Evolutionary conservation across 2,797 vertebrate species (phyloP), one percentile per base, ranked within the genome.

Genomic region (Oophaga sylvatica): DNA sequence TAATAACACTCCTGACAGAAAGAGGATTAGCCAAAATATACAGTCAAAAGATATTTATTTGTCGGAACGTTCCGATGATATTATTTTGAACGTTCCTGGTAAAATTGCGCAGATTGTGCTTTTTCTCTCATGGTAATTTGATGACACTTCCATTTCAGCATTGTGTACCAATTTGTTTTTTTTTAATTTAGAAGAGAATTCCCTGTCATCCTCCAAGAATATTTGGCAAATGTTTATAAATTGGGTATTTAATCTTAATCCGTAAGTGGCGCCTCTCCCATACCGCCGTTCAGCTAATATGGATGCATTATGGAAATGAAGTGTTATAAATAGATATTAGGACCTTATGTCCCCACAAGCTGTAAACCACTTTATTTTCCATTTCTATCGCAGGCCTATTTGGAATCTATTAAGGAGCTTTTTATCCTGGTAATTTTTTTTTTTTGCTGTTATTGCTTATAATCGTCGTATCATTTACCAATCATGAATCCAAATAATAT

Each of bases 191-290:
- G 90, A 85, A 92, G 90, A 90, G 90, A 92, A 91, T 91, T 90
- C 86, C 90, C 89, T n/a, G 89, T 86, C 90, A 93, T 91, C 22
- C 83, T 91, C 91, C 91, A 93, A 92, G 93, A 91, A 88, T 90
- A 91, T 92, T 92, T 93, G 93, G 90, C 89, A 90, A 92, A 92
- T 91, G 92, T 90, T 92, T 91, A 91, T 93, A 93, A 92, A 94
- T 90, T 56, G 90, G 89, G 85, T 86, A 89, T 88, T 83, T 77
- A 77, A 89, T 89, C 87, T 89, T 89, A 75, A 82, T 86, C 88
- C 86, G 63, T 82, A 89, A 86, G 70, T 86, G 82, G 71, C 73
- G 48, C 62, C 15, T 79, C 63, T 82, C 82, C 70, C 62, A 81
- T 78, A 41, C 73, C 31, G 80, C 80, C 63, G 71, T 53, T 17